Conservation (phyloP, 2,797 vertebrate genomes). For the Choloepus didactylus region DNA sequence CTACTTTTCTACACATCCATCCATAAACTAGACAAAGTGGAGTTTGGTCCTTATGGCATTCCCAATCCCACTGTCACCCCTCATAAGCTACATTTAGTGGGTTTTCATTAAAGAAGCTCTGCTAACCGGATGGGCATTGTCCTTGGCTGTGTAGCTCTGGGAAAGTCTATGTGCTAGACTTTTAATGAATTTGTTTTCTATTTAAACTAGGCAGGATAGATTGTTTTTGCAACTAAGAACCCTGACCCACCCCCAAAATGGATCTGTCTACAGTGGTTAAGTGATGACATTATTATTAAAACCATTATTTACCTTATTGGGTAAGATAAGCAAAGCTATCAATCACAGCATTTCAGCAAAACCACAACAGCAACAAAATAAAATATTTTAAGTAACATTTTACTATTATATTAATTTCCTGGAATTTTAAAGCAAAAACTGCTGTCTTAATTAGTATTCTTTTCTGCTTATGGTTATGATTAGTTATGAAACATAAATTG, state of each 20-base stretch:
- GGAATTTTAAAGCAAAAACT: slow-evolving; percentile 39
- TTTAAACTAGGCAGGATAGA: neutral
- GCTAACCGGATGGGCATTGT: neutral
- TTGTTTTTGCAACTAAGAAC: neutral
- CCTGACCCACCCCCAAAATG: neutral
- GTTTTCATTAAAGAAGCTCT: neutral
- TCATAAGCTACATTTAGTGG: no score
- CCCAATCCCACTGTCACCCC: no score
- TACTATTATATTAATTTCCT: slow-evolving; percentile 29
- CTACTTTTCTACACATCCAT: no score
- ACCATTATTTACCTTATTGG: neutral
- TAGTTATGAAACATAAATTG: slow-evolving; percentile 43
- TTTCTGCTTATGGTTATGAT: slow-evolving; percentile 21
- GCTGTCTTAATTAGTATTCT: neutral
- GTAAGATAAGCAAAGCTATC: neutral
- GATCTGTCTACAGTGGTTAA: slow-evolving; percentile 11
- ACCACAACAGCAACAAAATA: neutral
- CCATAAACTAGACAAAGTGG: no score
- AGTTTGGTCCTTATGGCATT: no score
- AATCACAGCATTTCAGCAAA: slow-evolving; percentile 10
- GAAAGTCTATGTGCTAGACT: neutral
- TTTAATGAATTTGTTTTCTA: slow-evolving; percentile 14
- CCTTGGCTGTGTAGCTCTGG: neutral
- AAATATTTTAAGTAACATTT: neutral
- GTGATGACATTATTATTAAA: slow-evolving; percentile 42